Evolutionary conservation across 2,888 invertebrate genomes (phyloP).

Genomic region (Gortyna flavago): DNA sequence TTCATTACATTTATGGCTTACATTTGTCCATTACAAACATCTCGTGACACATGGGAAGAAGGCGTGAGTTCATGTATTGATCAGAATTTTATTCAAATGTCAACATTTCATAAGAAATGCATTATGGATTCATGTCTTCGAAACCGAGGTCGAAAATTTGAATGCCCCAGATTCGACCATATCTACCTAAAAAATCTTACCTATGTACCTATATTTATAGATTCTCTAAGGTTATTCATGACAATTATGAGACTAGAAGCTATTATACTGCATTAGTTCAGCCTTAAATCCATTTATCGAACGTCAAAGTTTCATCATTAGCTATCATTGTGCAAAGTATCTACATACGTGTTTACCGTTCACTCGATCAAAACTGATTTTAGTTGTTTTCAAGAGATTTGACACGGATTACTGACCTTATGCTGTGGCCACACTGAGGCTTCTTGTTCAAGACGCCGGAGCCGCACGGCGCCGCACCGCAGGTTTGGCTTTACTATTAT

Average conservation of each 20-base stretch:
- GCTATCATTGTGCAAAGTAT: constrained; percentile 60
- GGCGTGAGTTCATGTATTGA: background rate
- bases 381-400: constrained; percentile 45
- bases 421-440: background rate
- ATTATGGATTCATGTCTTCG: background rate
- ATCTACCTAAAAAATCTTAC: background rate
- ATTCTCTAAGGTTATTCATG: background rate
- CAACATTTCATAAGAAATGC: background rate
- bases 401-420: constrained; percentile 29
- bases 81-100: background rate
- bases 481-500: too few relatives aligned
- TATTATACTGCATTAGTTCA: constrained; percentile 46
- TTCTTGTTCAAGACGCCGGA: too few relatives aligned
- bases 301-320: constrained; percentile 57
- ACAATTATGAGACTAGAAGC: background rate
- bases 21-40: too few relatives aligned
- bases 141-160: background rate
- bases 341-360: constrained; percentile 39
- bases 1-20: too few relatives aligned
- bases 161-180: background rate
- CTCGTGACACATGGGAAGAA: too few relatives aligned
- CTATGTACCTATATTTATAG: background rate
- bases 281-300: constrained; percentile 34
- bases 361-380: constrained; percentile 40
- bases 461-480: too few relatives aligned